These are phyloP conservation scores for Sycophaga agraensis DNA, from an alignment of 1,140 invertebrate species.

Conservation along the genomic window DNA sequence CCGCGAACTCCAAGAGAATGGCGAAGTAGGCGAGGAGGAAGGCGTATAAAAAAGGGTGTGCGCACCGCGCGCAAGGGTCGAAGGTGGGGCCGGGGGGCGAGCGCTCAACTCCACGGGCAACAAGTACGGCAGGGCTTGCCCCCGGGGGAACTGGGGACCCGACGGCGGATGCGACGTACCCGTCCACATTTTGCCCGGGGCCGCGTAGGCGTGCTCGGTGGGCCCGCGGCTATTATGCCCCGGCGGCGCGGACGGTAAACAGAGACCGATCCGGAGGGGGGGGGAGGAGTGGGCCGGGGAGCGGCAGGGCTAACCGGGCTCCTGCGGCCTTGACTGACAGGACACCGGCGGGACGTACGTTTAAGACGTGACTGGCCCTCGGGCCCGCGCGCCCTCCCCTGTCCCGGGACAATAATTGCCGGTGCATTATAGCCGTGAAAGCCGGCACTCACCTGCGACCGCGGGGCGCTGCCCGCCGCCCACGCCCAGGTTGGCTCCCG, in stretches of 20 bases:
- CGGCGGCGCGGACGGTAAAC: slow-evolving; percentile 1
- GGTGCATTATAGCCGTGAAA: slow-evolving; percentile 7
- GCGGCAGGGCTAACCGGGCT: no score
- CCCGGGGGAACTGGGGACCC: slow-evolving; percentile 24
- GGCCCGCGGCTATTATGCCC: background rate
- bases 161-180: no score
- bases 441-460: slow-evolving; percentile 14
- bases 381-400: no score
- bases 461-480: background rate
- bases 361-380: slow-evolving; percentile 31
- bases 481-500: slow-evolving; percentile 7
- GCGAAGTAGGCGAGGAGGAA: no score
- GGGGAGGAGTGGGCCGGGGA: background rate
- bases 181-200: background rate
- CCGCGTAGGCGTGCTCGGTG: slow-evolving; percentile 10
- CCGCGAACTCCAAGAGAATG: background rate
- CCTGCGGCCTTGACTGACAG: slow-evolving; percentile 11
- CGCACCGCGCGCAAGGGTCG: background rate
- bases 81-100: slow-evolving; percentile 10
- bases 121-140: slow-evolving; percentile 2
- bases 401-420: slow-evolving; percentile 26
- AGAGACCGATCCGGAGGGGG: background rate
- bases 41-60: slow-evolving; percentile 1
- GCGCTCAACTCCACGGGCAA: background rate
- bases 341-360: slow-evolving; percentile 20